A percentile compares a stretch with the other conserved stretches of the same genome.
phyloP scores from a whole-genome alignment of 2,888 invertebrate genomes.

The Drosophila limbata region DNA sequence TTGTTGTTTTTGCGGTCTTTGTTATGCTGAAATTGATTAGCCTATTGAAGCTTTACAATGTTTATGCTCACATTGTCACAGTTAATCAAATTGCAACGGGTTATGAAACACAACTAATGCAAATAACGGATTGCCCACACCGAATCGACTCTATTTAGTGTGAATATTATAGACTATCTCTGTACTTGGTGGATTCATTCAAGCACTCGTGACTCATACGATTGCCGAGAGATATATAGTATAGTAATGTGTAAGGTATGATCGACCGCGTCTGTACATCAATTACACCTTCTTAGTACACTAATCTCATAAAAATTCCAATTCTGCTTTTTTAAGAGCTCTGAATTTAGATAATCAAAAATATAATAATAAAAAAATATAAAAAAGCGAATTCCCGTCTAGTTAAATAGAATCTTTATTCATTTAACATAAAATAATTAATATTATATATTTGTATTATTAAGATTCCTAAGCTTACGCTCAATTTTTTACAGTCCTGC shows the following conservation, averaged over 20 bases:
- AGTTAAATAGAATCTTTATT: no score
- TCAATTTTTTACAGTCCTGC: no score
- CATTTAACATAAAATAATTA: no score
- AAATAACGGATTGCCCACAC: constrained; percentile 1
- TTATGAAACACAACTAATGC: constrained; percentile 1
- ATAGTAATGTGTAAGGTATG: neutral
- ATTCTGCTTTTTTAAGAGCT: no score
- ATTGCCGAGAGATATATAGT: neutral
- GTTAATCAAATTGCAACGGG: neutral
- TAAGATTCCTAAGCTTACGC: no score
- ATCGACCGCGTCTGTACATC: no score
- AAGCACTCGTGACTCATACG: neutral
- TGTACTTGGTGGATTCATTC: neutral
- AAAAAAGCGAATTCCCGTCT: no score
- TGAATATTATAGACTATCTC: neutral
- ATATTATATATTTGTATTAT: no score
- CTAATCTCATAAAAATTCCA: no score
- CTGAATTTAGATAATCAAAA: no score
- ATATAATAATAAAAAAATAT: no score
- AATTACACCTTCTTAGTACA: no score
- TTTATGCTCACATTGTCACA: constrained; percentile 8
- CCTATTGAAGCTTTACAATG: constrained; percentile 16
- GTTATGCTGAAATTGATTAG: constrained; percentile 40
- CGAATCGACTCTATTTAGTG: neutral
- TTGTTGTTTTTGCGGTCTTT: constrained; percentile 7